Evolutionary conservation across 1,140 invertebrate species (phyloP), one percentile per base, ranked within the genome.

Genomic region (Chironomus tepperi): DNA sequence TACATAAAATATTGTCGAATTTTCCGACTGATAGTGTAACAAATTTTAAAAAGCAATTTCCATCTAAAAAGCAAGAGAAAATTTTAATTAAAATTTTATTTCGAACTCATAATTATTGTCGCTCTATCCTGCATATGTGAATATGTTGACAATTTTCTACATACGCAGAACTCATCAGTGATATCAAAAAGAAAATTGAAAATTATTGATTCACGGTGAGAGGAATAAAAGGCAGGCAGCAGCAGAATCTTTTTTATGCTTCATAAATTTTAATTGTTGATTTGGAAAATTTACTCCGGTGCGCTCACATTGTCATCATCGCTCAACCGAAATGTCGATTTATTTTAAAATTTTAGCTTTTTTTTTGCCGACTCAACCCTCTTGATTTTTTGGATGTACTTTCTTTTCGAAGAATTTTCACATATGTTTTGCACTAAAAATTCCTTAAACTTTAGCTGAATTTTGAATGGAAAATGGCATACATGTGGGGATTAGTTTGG

Each of bases 31-130:
- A 70, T 70, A 70, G 65, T 21, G 19, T 70, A 19, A 70, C 65
- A 70, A 70, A 19, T 70, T 57, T 57, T 57, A 34, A 34, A 34
- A 34, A n/a, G 47, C 47, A 5, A 57, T 57, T 70, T 70, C 18
- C 16, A 19, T 6, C n/a, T n/a, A n/a, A n/a, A n/a, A 21, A 5
- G 16, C 19, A 7, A 9, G 65, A 18, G 65, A 16, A 70, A 70
- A 70, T 70, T 70, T 70, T 70, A 70, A 70, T 70, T 70, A 70
- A 70, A 70, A 70, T 70, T 70, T 70, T 70, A 70, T 70, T 70
- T 21, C 16, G 10, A 70, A 70, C 19, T 70, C 65, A 70, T 70
- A 70, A 70, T 70, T 70, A 70, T 70, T 70, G 19, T 12, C 12
- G 47, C 47, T 12, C 1, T 34, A 2, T n/a, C 47, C n/a, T 7